Conservation (phyloP, 2,797 vertebrate species). For the Aselliscus stoliczkanus region DNA sequence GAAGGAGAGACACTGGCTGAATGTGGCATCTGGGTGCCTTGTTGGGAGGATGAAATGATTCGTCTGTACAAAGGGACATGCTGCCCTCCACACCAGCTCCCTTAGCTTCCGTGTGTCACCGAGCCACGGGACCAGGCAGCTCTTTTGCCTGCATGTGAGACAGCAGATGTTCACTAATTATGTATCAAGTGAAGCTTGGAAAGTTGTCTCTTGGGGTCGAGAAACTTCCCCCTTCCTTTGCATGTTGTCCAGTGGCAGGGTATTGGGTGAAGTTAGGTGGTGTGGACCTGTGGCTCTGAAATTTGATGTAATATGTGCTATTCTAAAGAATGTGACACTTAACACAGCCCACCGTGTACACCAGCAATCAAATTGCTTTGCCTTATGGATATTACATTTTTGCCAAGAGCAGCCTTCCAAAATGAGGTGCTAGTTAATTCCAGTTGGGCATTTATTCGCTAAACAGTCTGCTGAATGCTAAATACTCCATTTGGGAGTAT, state of each 20-base stretch:
- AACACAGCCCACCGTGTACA: not conserved
- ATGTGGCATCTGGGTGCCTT: not conserved
- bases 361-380: not conserved
- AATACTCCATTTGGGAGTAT: not conserved
- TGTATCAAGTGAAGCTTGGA: not conserved
- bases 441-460: not conserved
- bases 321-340: not conserved
- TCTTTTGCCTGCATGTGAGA: not conserved
- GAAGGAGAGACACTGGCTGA: not conserved
- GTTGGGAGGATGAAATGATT: not conserved
- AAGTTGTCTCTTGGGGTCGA: not conserved
- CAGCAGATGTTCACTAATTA: not conserved
- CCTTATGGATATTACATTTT: not conserved
- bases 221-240: not conserved
- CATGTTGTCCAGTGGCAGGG: not conserved
- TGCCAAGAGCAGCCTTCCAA: slow-evolving; percentile 37
- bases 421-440: slow-evolving; percentile 52
- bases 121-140: not conserved
- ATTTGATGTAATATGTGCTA: not conserved
- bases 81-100: accelerated
- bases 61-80: not conserved
- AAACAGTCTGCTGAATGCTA: slow-evolving; percentile 24
- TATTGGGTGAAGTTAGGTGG: not conserved
- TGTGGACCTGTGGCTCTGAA: not conserved
- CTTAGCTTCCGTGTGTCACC: accelerated